Conservation (phyloP, 2,888 invertebrate genomes). For the Catocala fraxini region DNA sequence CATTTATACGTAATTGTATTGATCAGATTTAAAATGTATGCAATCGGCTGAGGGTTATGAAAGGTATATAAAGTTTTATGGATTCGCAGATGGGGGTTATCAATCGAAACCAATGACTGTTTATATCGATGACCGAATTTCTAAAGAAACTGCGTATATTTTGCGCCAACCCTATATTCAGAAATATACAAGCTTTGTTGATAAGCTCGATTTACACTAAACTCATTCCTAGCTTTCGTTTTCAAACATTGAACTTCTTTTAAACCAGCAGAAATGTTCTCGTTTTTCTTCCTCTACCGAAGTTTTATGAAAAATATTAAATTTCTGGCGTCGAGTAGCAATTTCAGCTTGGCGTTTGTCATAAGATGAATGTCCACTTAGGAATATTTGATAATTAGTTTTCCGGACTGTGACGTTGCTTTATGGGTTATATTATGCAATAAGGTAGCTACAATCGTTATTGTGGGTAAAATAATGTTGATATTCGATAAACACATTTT, state of each 20-base stretch:
- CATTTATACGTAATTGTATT: too few relatives aligned
- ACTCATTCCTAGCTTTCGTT: slow-evolving; percentile 15
- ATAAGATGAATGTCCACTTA: slow-evolving; percentile 23
- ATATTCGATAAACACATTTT: slow-evolving; percentile 45
- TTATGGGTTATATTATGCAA: slow-evolving; percentile 20
- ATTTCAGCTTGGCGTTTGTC: slow-evolving; percentile 19
- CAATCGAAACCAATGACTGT: too few relatives aligned
- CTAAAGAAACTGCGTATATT: too few relatives aligned
- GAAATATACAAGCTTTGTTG: slow-evolving; percentile 15
- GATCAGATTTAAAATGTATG: too few relatives aligned
- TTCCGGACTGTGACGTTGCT: slow-evolving; percentile 18
- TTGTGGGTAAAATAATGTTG: slow-evolving; percentile 34
- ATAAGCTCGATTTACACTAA: slow-evolving; percentile 19
- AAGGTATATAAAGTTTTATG: too few relatives aligned
- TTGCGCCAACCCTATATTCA: slow-evolving; percentile 13
- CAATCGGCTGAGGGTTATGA: too few relatives aligned
- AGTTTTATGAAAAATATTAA: slow-evolving; percentile 28
- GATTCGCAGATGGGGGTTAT: too few relatives aligned
- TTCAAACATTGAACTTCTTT: slow-evolving; percentile 21
- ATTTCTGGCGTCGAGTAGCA: slow-evolving; percentile 28
- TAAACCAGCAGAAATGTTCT: slow-evolving; percentile 9
- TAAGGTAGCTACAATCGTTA: slow-evolving; percentile 29
- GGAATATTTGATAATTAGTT: slow-evolving; percentile 33
- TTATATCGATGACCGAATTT: too few relatives aligned
- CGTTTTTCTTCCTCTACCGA: slow-evolving; percentile 19